phyloP scores from a whole-genome alignment of 2,888 invertebrate species.

The Aplocera efformata region DNA sequence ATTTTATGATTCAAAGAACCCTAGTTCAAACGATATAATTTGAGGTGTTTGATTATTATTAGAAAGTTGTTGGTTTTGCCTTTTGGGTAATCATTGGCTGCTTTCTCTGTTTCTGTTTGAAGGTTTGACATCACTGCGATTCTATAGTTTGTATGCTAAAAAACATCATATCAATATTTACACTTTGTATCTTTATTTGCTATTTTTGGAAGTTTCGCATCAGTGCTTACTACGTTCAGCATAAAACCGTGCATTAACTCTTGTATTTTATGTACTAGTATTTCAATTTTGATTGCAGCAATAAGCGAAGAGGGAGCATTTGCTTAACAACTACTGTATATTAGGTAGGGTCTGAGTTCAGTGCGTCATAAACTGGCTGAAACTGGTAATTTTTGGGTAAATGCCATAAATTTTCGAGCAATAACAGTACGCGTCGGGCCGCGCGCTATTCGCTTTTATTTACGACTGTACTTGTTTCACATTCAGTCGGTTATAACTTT shows the following conservation, averaged over 20 bases:
- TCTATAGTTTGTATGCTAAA: constrained; percentile 10
- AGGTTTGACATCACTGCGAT: constrained; percentile 7
- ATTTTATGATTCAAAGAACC: no score
- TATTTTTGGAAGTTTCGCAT: constrained; percentile 14
- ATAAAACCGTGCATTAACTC: constrained; percentile 22
- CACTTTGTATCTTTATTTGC: constrained; percentile 6
- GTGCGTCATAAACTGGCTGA: constrained; percentile 57
- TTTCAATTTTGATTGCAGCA: constrained; percentile 33
- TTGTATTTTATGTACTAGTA: constrained; percentile 29
- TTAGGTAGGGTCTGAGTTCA: constrained; percentile 40
- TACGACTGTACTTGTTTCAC: constrained; percentile 76
- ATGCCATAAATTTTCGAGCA: constrained; percentile 67
- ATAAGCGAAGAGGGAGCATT: constrained; percentile 33
- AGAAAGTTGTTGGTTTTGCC: constrained; percentile 41
- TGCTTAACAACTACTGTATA: constrained; percentile 33
- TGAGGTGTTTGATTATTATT: constrained; percentile 33
- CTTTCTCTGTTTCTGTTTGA: constrained; percentile 22
- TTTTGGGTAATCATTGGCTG: constrained; percentile 17
- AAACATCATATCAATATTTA: neutral
- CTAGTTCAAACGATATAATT: constrained; percentile 25
- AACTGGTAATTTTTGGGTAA: constrained; percentile 69
- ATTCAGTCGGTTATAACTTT: constrained; percentile 70
- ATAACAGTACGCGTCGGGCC: constrained; percentile 66
- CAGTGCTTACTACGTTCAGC: constrained; percentile 14
- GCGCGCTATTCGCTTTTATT: constrained; percentile 75